Evolutionary conservation across 1,140 invertebrate genomes (phyloP), one percentile per base, ranked within the genome.

Genomic region (Lethocerus indicus): DNA sequence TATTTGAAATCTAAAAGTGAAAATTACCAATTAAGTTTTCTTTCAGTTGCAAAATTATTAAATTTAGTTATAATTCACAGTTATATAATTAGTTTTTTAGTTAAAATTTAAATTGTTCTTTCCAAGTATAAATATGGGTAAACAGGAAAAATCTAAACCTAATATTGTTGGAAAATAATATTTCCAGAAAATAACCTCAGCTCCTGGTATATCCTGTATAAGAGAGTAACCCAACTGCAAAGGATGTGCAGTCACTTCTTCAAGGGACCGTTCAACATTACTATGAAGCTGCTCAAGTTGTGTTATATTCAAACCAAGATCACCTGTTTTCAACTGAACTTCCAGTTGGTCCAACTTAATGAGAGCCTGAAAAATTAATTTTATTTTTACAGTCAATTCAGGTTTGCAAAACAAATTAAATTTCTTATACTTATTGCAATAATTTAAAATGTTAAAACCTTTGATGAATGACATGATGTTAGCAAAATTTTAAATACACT

Each of bases 261-360:
- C 76, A 27, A 83, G 69, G 44, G 74, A 69, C 57, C 68, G 63
- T 42, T 71, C 64, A 62, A 76, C 67, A 60, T 81, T 70, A 54
- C 71, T 66, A 61, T 81, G 81, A 44, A 81, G 68, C 60, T 78
- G 73, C 44, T 73, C 75, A 42, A 83, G 69, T 56, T 76, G 72
- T 2, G 71, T 58, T 4, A 79, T 79, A 54, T 74, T 76, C 28
- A 72, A 63, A 2, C 76, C 68, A 59, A 81, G 63, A 42, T 77
- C 72, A 28, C 72, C 75, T 25, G 73, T 81, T 32, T 74, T 74
- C 48, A 87, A 61, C 58, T 87, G 79, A 55, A 82, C 72, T 67
- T 87, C 82, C 9, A 87, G 64, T 61, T 87, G 79, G 62, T 83
- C 79, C 48, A 87, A 60, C 63, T 83, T 82, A 46, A 71, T 79